Base-by-base conservation (phyloP, 2,113 vertebrate genomes). In the Chaetorhynchus papuensis region DNA sequence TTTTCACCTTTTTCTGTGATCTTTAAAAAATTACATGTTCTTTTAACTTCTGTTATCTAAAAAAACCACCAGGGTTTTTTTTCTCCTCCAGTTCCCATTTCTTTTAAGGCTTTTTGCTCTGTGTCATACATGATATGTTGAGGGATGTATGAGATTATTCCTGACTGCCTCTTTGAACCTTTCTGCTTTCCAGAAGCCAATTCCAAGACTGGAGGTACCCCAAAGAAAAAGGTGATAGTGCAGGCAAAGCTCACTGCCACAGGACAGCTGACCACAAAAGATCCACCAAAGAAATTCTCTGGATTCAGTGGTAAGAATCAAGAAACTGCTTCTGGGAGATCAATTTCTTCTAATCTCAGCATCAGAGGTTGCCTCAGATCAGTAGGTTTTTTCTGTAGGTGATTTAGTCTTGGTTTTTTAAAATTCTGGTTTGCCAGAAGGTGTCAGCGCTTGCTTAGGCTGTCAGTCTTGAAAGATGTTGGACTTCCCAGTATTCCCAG, bases 211-310 rank as follows among this genome's bases (percentile, higher is more conserved):
- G 97, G 91, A 37, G 70, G 97, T 31, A 99, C 98, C 70, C 99
- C 99, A 4, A 99, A 99, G 97, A 99, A 99, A 94, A 99, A 99
- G 94, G 96, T 98, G 6, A 90, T 97, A 18, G 98, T 98, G 27
- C 99, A 99, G 94, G 98, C 98, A 28, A 99, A 99, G 90, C 69
- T 98, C 91, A 99, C 98, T 71, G 92, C 98, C 64, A 96, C 97
- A 1, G 98, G 98, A 47, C 98, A 98, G 26, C 66, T 99, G 39
- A 97, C 97, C 20, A 94, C 44, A 52, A 95, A 98, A 93, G 96
- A 95, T 26, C 94, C 97, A 5, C 99, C 99, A 13, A 98, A 99
- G 89, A 99, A 99, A 92, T 99, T 99, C 96, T 99, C 99, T 68
- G 99, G 99, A 60, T 99, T 99, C 96, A 98, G 98, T 77, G 99